Conservation (phyloP, 2,797 vertebrate species). For the Silurus lanzhouensis region DNA sequence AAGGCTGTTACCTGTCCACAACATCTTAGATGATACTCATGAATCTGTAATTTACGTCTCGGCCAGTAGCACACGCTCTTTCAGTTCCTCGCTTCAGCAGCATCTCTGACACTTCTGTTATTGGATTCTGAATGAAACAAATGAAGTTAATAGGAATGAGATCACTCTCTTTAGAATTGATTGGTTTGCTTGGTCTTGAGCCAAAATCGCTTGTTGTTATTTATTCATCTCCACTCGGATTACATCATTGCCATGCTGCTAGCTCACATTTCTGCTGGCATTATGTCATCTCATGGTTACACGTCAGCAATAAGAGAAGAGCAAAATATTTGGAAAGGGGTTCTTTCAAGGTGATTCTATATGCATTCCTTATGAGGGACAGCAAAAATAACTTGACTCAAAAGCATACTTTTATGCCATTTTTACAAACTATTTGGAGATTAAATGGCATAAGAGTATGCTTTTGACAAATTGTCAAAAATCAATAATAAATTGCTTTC, state of each 20-base stretch:
- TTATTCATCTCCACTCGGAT: slow-evolving; percentile 32
- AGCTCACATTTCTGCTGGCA: slow-evolving; percentile 15
- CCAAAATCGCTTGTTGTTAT: slow-evolving; percentile 45
- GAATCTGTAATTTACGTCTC: slow-evolving; percentile 43
- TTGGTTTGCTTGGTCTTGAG: slow-evolving; percentile 42
- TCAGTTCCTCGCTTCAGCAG: slow-evolving; percentile 20
- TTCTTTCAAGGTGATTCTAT: too few relatives aligned
- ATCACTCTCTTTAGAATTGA: slow-evolving; percentile 53
- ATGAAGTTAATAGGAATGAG: slow-evolving; percentile 57
- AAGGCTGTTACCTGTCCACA: too few relatives aligned
- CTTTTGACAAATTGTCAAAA: not conserved
- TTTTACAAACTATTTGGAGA: not conserved
- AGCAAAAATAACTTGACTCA: not conserved
- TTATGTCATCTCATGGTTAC: not conserved
- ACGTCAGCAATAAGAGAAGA: not conserved
- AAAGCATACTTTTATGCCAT: not conserved
- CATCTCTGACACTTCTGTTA: slow-evolving; percentile 54
- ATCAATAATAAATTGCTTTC: not conserved
- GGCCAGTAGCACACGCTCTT: slow-evolving; percentile 32
- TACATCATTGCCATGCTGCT: slow-evolving; percentile 16
- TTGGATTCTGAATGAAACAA: slow-evolving; percentile 60
- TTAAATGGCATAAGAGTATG: not conserved
- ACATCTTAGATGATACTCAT: slow-evolving; percentile 4
- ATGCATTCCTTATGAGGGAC: too few relatives aligned
- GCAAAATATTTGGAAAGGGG: not conserved